Evolutionary conservation across 2,113 vertebrate genomes (phyloP).

Genomic region (human (Homo sapiens)): DNA sequence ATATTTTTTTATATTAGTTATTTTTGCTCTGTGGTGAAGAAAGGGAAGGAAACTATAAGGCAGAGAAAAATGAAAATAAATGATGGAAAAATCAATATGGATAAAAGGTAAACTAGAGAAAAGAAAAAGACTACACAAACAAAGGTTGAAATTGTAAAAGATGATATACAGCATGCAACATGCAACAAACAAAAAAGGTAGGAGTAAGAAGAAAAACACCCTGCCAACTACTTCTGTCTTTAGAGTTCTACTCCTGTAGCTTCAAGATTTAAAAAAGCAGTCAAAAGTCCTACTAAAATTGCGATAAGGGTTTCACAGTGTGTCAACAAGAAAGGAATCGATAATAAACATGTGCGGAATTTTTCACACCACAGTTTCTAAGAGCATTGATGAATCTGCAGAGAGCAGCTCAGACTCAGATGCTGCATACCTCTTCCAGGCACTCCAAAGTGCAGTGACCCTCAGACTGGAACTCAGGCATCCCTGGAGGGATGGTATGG

Average conservation of each 20-base stretch:
- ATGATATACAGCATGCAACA: background rate
- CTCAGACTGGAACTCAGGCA: slow-evolving; percentile 90
- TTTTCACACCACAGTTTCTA: background rate
- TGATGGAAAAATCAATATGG: background rate
- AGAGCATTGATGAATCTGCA: background rate
- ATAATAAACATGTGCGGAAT: background rate
- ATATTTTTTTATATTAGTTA: background rate
- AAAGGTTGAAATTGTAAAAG: background rate
- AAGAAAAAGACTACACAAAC: background rate
- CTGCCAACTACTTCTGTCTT: background rate
- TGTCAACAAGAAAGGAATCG: background rate
- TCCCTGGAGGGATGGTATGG: slow-evolving; percentile 92
- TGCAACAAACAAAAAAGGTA: background rate
- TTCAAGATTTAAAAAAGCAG: background rate
- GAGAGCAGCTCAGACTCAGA: background rate
- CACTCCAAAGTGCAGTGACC: slow-evolving; percentile 93
- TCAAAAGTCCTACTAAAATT: background rate
- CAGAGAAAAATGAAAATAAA: background rate
- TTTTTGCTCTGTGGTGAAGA: slow-evolving; percentile 13
- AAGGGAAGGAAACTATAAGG: background rate
- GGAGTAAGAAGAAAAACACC: background rate
- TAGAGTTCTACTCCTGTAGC: background rate
- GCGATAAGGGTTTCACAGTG: background rate
- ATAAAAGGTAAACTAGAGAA: background rate
- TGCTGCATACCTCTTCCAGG: slow-evolving; percentile 88